These are phyloP conservation scores for Lobophora halterata DNA, from an alignment of 2,888 invertebrate genomes.

Conservation along the genomic window DNA sequence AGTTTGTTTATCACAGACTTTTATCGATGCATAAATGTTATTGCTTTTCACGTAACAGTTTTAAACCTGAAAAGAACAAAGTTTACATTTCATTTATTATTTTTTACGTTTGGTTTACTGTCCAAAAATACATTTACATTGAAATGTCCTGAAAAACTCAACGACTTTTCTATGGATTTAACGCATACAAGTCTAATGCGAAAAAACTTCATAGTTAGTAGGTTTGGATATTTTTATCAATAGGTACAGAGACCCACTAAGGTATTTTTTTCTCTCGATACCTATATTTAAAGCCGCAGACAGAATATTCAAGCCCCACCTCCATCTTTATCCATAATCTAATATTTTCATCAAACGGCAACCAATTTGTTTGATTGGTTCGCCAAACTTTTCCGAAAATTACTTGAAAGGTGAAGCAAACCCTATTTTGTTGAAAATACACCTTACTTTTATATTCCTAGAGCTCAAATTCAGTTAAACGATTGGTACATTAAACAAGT, in stretches of 20 bases:
- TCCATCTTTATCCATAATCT: not conserved
- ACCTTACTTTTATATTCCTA: not conserved
- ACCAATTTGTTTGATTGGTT: slow-evolving; percentile 8
- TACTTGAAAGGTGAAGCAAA: not conserved
- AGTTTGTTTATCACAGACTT: slow-evolving; percentile 57
- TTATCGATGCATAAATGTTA: slow-evolving; percentile 51
- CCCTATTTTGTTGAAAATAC: slow-evolving; percentile 1
- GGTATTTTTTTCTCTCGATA: too few relatives aligned
- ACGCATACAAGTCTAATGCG: too few relatives aligned
- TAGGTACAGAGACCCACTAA: too few relatives aligned
- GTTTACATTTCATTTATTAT: slow-evolving; percentile 1
- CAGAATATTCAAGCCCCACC: not conserved
- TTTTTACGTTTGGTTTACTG: slow-evolving; percentile 17
- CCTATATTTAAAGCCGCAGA: not conserved
- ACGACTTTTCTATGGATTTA: too few relatives aligned
- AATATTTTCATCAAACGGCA: slow-evolving; percentile 1
- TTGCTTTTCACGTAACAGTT: slow-evolving; percentile 35
- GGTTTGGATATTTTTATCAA: too few relatives aligned
- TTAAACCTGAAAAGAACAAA: slow-evolving; percentile 45
- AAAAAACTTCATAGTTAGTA: too few relatives aligned
- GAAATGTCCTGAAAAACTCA: too few relatives aligned
- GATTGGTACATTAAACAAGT: not conserved
- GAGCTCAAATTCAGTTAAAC: not conserved
- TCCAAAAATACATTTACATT: slow-evolving; percentile 25
- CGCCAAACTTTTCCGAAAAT: slow-evolving; percentile 4